Percentiles rank a stretch among this genome's conserved stretches.
phyloP scores from a whole-genome alignment of 92 coral and sea anemone genomes.

The Parazoanthus darwini region DNA sequence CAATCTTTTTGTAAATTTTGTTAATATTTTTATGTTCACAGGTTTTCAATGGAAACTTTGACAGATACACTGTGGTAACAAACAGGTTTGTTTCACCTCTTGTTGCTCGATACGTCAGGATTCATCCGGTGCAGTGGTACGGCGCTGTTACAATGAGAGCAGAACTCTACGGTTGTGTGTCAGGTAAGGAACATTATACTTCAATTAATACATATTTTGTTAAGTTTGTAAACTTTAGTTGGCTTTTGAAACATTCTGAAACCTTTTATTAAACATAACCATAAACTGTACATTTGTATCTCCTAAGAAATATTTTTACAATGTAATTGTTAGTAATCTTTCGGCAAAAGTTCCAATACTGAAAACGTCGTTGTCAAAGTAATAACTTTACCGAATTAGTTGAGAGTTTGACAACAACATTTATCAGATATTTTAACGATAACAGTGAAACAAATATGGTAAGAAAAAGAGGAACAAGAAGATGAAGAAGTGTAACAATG shows the following conservation, averaged over 20 bases:
- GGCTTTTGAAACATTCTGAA: background rate
- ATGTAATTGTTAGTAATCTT: too few relatives aligned
- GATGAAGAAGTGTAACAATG: too few relatives aligned
- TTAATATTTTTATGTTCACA: background rate
- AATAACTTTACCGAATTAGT: too few relatives aligned
- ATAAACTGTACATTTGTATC: background rate
- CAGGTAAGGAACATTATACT: background rate
- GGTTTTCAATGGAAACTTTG: slow-evolving; percentile 74
- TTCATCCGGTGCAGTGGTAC: slow-evolving; percentile 57
- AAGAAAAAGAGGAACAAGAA: too few relatives aligned
- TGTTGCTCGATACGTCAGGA: slow-evolving; percentile 60
- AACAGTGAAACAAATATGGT: too few relatives aligned
- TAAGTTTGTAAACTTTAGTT: background rate
- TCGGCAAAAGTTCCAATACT: too few relatives aligned
- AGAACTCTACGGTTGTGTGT: slow-evolving; percentile 74
- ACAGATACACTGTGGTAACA: slow-evolving; percentile 58
- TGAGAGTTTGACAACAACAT: too few relatives aligned
- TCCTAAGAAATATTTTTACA: too few relatives aligned
- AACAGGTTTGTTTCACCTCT: slow-evolving; percentile 67
- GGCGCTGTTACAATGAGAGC: slow-evolving; percentile 62
- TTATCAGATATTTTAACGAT: too few relatives aligned
- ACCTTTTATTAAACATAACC: background rate
- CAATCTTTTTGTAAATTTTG: background rate
- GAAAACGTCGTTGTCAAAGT: too few relatives aligned
- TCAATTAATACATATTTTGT: background rate